phyloP scores from a whole-genome alignment of 2,888 invertebrate genomes.

The Agrotis segetum region DNA sequence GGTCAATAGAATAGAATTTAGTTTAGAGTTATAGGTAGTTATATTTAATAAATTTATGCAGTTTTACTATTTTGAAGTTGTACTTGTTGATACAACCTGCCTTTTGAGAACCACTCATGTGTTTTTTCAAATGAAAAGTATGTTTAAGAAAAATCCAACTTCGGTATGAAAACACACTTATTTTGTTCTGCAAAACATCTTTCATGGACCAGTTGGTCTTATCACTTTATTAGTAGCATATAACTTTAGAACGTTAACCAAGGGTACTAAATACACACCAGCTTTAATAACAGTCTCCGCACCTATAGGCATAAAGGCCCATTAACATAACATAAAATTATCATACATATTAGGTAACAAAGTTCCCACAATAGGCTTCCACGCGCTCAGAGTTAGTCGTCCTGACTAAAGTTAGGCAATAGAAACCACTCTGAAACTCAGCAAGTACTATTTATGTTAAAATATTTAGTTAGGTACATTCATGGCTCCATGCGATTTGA shows the following conservation, averaged over 20 bases:
- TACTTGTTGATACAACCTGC: too few species aligned
- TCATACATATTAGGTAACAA: slow-evolving; percentile 62
- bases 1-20: too few species aligned
- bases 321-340: slow-evolving; percentile 57
- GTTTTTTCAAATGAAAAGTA: too few species aligned
- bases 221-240: background rate
- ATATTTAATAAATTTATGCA: too few species aligned
- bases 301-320: slow-evolving; percentile 6
- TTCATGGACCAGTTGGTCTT: too few species aligned
- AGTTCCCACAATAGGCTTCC: slow-evolving; percentile 50
- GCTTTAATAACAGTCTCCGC: slow-evolving; percentile 9
- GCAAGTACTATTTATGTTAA: slow-evolving; percentile 31
- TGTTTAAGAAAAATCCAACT: too few species aligned
- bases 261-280: slow-evolving; percentile 21
- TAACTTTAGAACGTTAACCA: background rate
- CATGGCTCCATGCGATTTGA: slow-evolving; percentile 51
- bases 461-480: slow-evolving; percentile 65
- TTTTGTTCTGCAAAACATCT: background rate
- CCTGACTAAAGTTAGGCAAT: slow-evolving; percentile 50
- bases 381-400: slow-evolving; percentile 17
- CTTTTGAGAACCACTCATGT: too few species aligned
- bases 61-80: too few species aligned
- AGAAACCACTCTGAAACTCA: slow-evolving; percentile 38
- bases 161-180: too few species aligned
- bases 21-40: too few species aligned